These are phyloP conservation scores for Elephas maximus DNA, from an alignment of 2,113 vertebrate genomes.

Conservation along the genomic window DNA sequence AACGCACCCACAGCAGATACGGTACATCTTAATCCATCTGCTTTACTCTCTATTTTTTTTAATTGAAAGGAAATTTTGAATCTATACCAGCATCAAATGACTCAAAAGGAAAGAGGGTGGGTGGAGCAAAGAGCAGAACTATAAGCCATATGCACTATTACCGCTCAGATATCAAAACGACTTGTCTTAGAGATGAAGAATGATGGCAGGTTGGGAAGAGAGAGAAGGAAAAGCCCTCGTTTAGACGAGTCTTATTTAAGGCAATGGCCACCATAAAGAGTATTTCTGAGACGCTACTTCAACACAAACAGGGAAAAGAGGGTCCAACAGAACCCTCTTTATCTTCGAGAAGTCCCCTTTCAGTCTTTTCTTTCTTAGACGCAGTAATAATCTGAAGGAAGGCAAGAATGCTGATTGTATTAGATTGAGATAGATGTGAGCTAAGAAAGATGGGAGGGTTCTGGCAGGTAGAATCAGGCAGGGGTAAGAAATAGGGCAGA, in stretches of 20 bases:
- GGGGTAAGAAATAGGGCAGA: not conserved
- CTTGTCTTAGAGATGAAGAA: not conserved
- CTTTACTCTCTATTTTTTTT: slow-evolving; percentile 33
- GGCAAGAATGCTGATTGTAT: not conserved
- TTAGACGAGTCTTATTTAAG: not conserved
- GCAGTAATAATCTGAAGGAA: not conserved
- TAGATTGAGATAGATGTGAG: not conserved
- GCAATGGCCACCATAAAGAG: not conserved
- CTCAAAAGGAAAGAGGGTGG: not conserved
- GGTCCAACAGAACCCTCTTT: not conserved
- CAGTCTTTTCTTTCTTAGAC: slow-evolving; percentile 19
- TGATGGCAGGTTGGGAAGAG: not conserved
- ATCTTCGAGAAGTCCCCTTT: not conserved
- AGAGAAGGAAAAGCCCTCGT: no score
- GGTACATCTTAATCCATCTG: slow-evolving; percentile 57
- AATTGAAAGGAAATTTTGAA: slow-evolving; percentile 47
- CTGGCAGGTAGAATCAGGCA: not conserved
- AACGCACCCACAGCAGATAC: slow-evolving; percentile 24
- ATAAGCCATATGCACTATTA: not conserved
- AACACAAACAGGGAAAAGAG: not conserved
- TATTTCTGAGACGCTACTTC: not conserved
- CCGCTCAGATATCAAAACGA: not conserved
- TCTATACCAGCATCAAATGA: slow-evolving; percentile 1
- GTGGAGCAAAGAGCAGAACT: not conserved
- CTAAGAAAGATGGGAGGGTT: not conserved